Percentiles rank a stretch among this genome's conserved stretches.
phyloP scores from a whole-genome alignment of 2,888 invertebrate species.

The Orchesella flavescens region DNA sequence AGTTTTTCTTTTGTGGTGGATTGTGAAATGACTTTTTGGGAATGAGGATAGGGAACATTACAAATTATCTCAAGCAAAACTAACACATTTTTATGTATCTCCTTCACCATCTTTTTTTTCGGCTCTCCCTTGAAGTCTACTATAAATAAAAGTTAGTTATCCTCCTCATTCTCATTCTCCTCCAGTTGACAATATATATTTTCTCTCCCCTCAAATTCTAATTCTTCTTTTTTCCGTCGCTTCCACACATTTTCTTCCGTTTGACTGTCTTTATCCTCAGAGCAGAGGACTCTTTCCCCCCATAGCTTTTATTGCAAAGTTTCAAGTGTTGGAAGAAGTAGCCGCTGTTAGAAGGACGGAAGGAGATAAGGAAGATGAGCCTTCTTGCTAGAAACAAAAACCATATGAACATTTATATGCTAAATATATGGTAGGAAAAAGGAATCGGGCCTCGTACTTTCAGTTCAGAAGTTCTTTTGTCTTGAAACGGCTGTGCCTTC shows the following conservation, averaged over 20 bases:
- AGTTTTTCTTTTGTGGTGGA: background rate
- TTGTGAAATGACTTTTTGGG: background rate
- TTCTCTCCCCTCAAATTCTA: background rate
- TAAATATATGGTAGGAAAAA: background rate
- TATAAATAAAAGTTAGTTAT: background rate
- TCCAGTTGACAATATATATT: background rate
- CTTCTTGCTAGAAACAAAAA: background rate
- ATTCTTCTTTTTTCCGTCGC: background rate
- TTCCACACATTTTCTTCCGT: background rate
- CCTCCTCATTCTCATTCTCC: background rate
- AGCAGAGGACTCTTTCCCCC: background rate
- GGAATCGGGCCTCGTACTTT: background rate
- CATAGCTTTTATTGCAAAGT: background rate
- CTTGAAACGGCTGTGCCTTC: background rate
- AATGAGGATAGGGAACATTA: conserved; percentile 31
- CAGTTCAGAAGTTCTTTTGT: conserved; percentile 7
- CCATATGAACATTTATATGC: conserved; percentile 30
- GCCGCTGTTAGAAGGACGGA: background rate
- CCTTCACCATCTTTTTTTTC: conserved; percentile 10
- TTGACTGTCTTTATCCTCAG: too few relatives aligned
- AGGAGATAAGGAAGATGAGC: conserved; percentile 8
- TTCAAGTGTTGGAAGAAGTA: background rate
- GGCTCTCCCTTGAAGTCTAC: background rate
- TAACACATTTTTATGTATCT: conserved; percentile 37
- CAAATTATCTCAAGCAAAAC: conserved; percentile 34